These are phyloP conservation scores for Macrophya annulata DNA, from an alignment of 2,888 invertebrate species.

Conservation along the genomic window DNA sequence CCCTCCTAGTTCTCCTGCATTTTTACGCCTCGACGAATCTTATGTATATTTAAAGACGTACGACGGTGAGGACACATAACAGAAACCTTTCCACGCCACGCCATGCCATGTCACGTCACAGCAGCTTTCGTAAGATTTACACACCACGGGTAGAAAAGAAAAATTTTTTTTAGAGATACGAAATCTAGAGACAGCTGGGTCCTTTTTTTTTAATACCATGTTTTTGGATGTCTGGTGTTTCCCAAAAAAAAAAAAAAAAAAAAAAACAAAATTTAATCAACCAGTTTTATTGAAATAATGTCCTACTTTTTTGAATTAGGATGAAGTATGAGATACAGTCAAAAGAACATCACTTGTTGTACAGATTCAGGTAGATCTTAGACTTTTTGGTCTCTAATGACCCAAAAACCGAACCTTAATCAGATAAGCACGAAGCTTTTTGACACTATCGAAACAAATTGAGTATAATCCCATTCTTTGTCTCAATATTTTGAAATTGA, in stretches of 20 bases:
- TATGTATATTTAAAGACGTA: neutral
- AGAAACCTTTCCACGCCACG: neutral
- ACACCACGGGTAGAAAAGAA: neutral
- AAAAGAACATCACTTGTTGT: neutral
- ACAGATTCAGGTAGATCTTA: neutral
- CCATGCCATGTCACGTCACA: neutral
- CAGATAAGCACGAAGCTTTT: too few species aligned
- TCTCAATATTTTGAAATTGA: too few species aligned
- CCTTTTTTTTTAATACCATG: neutral
- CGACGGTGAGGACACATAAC: neutral
- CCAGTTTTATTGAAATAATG: too few species aligned
- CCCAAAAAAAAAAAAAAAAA: too few species aligned
- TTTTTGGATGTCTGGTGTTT: neutral
- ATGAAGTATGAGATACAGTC: neutral
- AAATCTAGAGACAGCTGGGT: neutral
- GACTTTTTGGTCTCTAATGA: neutral
- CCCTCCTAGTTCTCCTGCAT: conserved; percentile 26
- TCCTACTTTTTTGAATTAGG: too few species aligned
- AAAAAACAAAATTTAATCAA: too few species aligned
- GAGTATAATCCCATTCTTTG: too few species aligned
- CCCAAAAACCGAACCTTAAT: too few species aligned
- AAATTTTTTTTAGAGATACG: neutral
- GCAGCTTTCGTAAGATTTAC: neutral
- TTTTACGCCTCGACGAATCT: conserved; percentile 30
- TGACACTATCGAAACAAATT: too few species aligned